These are phyloP conservation scores for Gallinago jamesoni DNA, from an alignment of 2,113 vertebrate genomes.

Conservation along the genomic window DNA sequence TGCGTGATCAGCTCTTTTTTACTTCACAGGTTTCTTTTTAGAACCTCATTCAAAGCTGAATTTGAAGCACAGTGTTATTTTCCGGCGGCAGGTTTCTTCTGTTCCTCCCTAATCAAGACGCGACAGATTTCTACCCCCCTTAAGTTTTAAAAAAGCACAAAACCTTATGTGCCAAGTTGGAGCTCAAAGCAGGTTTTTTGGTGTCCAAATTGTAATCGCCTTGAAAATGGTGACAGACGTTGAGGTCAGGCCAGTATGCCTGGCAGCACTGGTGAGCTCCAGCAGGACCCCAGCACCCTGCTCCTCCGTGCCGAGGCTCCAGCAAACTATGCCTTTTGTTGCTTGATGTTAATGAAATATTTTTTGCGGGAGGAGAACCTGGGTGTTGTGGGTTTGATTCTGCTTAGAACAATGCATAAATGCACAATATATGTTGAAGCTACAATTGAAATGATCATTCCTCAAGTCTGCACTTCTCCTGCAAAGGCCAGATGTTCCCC, in stretches of 20 bases:
- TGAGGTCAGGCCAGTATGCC: neutral
- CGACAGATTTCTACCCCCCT: constrained; percentile 68
- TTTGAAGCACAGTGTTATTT: constrained; percentile 3
- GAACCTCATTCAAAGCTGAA: neutral
- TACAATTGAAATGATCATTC: neutral
- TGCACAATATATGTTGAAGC: neutral
- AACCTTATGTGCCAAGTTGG: constrained; percentile 75
- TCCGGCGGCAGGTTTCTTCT: constrained; percentile 59
- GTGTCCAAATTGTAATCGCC: constrained; percentile 68
- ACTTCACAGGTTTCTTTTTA: neutral
- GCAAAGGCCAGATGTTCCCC: neutral
- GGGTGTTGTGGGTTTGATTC: neutral
- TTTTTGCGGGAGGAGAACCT: neutral
- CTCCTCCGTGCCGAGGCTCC: neutral
- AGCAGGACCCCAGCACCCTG: neutral
- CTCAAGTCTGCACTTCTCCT: neutral
- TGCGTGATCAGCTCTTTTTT: neutral
- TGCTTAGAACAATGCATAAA: neutral
- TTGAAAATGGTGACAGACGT: constrained; percentile 73
- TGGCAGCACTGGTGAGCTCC: neutral
- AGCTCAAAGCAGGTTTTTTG: constrained; percentile 70
- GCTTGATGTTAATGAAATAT: neutral
- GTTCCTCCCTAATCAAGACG: constrained; percentile 65
- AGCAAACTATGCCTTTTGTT: neutral
- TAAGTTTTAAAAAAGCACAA: constrained; percentile 72